These are phyloP conservation scores for Sipha flava DNA, from an alignment of 1,140 invertebrate genomes.

Conservation along the genomic window DNA sequence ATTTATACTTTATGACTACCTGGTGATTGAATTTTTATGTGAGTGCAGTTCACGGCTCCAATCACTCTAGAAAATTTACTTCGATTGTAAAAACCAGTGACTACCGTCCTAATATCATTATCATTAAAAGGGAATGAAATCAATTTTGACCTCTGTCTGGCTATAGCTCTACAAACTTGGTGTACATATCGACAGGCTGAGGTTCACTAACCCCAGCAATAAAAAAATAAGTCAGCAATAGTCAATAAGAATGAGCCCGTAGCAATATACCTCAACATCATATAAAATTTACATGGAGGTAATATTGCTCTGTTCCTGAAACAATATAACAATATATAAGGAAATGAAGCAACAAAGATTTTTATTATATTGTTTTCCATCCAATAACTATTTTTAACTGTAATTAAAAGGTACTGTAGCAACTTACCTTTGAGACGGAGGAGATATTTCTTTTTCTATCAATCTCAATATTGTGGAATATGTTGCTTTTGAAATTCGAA, in stretches of 20 bases:
- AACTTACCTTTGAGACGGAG: background rate
- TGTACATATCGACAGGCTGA: no score
- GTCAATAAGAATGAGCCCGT: background rate
- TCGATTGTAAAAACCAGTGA: background rate
- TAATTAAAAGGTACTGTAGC: background rate
- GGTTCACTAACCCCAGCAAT: no score
- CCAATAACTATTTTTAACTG: background rate
- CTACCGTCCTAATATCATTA: background rate
- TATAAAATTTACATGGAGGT: background rate
- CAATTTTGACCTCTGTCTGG: background rate
- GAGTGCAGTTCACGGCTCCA: conserved; percentile 44
- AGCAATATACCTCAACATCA: background rate
- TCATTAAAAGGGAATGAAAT: background rate
- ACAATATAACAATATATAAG: background rate
- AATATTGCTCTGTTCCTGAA: background rate
- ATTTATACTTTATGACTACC: background rate
- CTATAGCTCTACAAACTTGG: background rate
- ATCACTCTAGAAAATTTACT: conserved; percentile 42
- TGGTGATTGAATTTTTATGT: conserved; percentile 42
- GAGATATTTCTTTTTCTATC: background rate
- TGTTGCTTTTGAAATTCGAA: background rate
- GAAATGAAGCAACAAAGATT: background rate
- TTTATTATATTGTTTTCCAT: background rate
- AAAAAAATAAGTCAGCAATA: background rate
- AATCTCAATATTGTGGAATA: background rate